phyloP scores from a whole-genome alignment of 2,888 invertebrate genomes.

The Drosophila kuntzei region DNA sequence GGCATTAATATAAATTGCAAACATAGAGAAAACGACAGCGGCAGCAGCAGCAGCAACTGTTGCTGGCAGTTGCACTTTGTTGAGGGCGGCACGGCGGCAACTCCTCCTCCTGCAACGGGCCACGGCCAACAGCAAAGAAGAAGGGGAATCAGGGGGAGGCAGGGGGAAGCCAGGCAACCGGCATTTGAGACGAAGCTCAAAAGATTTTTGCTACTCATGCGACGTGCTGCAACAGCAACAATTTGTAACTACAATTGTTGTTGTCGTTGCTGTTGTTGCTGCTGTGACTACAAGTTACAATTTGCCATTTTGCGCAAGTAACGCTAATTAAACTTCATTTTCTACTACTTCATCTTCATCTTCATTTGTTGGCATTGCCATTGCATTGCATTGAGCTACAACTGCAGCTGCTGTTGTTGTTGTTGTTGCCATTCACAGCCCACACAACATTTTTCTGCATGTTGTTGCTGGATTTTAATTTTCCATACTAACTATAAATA shows the following conservation, averaged over 20 bases:
- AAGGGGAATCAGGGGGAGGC: not conserved
- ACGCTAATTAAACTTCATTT: constrained; percentile 83
- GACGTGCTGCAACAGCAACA: constrained; percentile 40
- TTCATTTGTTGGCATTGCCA: constrained; percentile 55
- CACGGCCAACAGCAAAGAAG: constrained; percentile 4
- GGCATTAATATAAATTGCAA: constrained; percentile 56
- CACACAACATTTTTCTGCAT: constrained; percentile 51
- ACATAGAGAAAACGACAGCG: constrained; percentile 53
- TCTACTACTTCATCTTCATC: constrained; percentile 80
- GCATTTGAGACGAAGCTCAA: constrained; percentile 53
- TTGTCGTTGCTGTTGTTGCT: constrained; percentile 21
- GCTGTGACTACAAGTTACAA: constrained; percentile 69
- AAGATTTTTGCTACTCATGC: constrained; percentile 63
- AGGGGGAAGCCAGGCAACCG: constrained; percentile 27
- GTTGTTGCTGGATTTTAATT: constrained; percentile 54
- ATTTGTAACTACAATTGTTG: constrained; percentile 61
- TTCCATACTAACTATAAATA: constrained; percentile 45
- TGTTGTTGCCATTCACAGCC: constrained; percentile 20
- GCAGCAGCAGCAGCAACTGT: constrained; percentile 41
- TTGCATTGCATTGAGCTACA: constrained; percentile 24
- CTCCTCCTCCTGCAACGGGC: constrained; percentile 30
- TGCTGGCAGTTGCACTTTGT: constrained; percentile 27
- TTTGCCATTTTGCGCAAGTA: constrained; percentile 82
- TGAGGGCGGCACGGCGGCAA: constrained; percentile 54
- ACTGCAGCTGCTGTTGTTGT: not conserved